Evolutionary conservation across 2,113 vertebrate genomes (phyloP).

Genomic region (Bos javanicus): DNA sequence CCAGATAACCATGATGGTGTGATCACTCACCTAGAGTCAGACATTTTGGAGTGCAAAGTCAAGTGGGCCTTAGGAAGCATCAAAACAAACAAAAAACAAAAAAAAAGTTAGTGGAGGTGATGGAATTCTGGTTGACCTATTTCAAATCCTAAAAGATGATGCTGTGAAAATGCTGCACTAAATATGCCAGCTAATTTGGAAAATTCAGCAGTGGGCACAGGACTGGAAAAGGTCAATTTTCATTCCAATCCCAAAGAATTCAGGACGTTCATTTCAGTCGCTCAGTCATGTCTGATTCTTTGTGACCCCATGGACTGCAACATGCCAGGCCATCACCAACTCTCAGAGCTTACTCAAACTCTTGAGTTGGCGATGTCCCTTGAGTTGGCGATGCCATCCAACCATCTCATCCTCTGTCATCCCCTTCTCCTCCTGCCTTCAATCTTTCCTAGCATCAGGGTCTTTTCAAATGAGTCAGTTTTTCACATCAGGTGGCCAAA

Average conservation of each 20-base stretch:
- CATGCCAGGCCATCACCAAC: neutral
- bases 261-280: neutral
- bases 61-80: neutral
- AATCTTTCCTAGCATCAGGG: neutral
- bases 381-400: neutral
- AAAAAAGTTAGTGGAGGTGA: neutral
- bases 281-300: neutral
- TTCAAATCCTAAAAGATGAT: neutral
- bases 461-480: neutral
- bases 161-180: neutral
- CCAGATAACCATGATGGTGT: neutral
- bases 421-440: neutral
- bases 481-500: neutral
- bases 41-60: rapidly evolving
- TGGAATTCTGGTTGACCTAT: neutral
- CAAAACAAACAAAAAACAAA: neutral
- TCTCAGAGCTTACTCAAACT: neutral
- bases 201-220: neutral
- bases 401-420: neutral
- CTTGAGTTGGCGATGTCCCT: no score
- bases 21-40: neutral
- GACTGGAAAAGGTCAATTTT: neutral
- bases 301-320: neutral
- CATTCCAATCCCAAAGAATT: neutral
- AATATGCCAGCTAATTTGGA: neutral